Evolutionary conservation across 2,888 invertebrate species (phyloP).

Genomic region (Isotomurus palustris): DNA sequence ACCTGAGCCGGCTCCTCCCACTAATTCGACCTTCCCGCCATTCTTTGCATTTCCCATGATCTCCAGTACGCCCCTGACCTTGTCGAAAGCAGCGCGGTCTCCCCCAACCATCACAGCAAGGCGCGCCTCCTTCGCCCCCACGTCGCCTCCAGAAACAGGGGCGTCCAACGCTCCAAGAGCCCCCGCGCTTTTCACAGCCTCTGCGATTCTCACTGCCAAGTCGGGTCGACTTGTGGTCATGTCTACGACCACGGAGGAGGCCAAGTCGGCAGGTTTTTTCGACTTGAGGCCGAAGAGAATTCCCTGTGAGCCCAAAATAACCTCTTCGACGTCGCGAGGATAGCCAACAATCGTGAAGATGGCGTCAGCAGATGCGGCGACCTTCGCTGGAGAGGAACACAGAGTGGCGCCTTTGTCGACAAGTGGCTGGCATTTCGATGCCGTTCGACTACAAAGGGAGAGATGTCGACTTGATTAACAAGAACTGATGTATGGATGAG

Average conservation of each 20-base stretch:
- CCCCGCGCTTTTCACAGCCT: background rate
- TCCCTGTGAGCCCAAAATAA: slow-evolving; percentile 22
- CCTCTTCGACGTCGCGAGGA: slow-evolving; percentile 25
- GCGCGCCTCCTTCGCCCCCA: slow-evolving; percentile 26
- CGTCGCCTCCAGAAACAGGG: slow-evolving; percentile 27
- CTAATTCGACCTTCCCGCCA: slow-evolving; percentile 22
- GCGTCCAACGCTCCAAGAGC: slow-evolving; percentile 18
- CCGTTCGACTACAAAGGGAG: slow-evolving; percentile 16
- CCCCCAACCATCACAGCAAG: slow-evolving; percentile 28
- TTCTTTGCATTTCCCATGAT: slow-evolving; percentile 28
- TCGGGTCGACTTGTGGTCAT: slow-evolving; percentile 31
- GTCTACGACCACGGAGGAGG: slow-evolving; percentile 18
- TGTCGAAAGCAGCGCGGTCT: slow-evolving; percentile 9
- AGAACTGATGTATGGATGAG: background rate
- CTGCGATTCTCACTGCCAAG: slow-evolving; percentile 17
- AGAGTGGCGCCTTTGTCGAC: slow-evolving; percentile 13
- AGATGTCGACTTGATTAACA: background rate
- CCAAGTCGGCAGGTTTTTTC: no score
- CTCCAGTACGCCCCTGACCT: slow-evolving; percentile 14
- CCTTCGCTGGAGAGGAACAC: slow-evolving; percentile 21
- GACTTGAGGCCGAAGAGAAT: slow-evolving; percentile 12
- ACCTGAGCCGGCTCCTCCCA: slow-evolving; percentile 20
- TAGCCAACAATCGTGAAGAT: slow-evolving; percentile 29
- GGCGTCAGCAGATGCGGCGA: slow-evolving; percentile 16
- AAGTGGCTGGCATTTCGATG: slow-evolving; percentile 24